These are phyloP conservation scores for Drosophila leonis DNA, from an alignment of 2,888 invertebrate genomes.

Conservation along the genomic window DNA sequence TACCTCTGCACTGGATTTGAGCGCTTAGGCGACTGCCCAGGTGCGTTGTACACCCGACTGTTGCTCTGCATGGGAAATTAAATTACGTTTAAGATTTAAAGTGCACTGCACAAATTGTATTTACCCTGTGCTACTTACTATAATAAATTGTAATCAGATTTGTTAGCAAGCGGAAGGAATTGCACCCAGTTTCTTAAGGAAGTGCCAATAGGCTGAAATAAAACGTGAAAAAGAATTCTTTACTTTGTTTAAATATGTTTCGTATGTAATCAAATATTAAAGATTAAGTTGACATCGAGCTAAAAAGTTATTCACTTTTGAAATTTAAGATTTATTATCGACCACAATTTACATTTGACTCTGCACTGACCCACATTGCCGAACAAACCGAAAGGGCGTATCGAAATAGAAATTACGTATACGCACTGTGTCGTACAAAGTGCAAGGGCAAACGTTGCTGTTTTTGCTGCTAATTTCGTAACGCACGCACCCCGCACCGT, in stretches of 20 bases:
- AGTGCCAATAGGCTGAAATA: slow-evolving; percentile 9
- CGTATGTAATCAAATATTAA: too few species aligned
- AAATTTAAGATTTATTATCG: slow-evolving; percentile 8
- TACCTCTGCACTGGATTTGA: background rate
- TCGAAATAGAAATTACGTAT: slow-evolving; percentile 63
- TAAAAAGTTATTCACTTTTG: background rate
- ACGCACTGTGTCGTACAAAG: slow-evolving; percentile 52
- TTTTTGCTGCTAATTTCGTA: slow-evolving; percentile 65
- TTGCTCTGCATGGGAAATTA: slow-evolving; percentile 67
- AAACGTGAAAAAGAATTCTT: background rate
- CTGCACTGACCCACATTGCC: slow-evolving; percentile 46
- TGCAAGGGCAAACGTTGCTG: slow-evolving; percentile 28
- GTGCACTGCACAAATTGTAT: slow-evolving; percentile 51
- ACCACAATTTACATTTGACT: slow-evolving; percentile 34
- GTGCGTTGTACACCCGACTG: slow-evolving; percentile 37
- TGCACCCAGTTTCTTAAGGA: slow-evolving; percentile 19
- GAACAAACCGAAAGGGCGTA: slow-evolving; percentile 17
- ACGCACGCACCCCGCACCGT: background rate
- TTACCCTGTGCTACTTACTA: slow-evolving; percentile 43
- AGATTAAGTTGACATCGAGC: background rate
- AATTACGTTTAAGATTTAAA: slow-evolving; percentile 73
- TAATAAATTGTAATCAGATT: slow-evolving; percentile 64
- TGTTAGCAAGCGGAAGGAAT: slow-evolving; percentile 20
- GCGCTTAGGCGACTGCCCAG: slow-evolving; percentile 33
- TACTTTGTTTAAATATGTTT: background rate